Evolutionary conservation across 2,888 invertebrate genomes (phyloP).

Genomic region (Agrochola lota): DNA sequence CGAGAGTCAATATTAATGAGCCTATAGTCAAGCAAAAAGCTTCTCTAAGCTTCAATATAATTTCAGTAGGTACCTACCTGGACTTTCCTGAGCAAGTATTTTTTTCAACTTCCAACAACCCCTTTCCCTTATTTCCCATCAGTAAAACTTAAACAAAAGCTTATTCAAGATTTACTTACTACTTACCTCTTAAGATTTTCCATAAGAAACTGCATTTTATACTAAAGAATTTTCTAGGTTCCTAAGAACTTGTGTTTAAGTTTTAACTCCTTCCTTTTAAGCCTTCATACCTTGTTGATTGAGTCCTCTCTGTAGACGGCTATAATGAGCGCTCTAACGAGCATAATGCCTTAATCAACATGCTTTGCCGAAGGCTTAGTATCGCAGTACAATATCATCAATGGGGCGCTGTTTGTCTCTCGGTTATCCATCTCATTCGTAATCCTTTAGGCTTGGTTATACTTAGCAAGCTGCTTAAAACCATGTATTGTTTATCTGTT

Average conservation of each 20-base stretch:
- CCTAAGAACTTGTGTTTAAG: conserved; percentile 32
- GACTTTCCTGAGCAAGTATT: background rate
- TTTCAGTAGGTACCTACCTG: background rate
- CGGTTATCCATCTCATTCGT: conserved; percentile 5
- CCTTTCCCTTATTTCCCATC: background rate
- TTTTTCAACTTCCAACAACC: background rate
- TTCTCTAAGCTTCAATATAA: background rate
- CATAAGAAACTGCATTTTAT: conserved; percentile 37
- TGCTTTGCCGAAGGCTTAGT: conserved; percentile 31
- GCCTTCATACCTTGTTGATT: conserved; percentile 18
- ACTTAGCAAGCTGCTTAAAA: too few species aligned
- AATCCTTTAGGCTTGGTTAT: conserved; percentile 16
- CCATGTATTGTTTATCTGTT: too few species aligned
- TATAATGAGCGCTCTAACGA: conserved; percentile 19
- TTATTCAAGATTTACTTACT: conserved; percentile 14
- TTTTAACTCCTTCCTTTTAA: conserved; percentile 43
- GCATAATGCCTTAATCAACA: conserved; percentile 32
- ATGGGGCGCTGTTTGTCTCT: conserved; percentile 1
- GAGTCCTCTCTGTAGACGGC: conserved; percentile 3
- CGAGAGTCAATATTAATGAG: background rate
- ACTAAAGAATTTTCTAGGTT: conserved; percentile 41
- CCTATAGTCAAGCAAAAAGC: background rate
- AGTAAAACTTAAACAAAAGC: conserved; percentile 19
- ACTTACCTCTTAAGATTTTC: conserved; percentile 26
- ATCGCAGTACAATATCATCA: conserved; percentile 22